A percentile compares a stretch with the other conserved stretches of the same genome.
Conservation (phyloP, 2,888 invertebrate genomes). For the Limenitis camilla region DNA sequence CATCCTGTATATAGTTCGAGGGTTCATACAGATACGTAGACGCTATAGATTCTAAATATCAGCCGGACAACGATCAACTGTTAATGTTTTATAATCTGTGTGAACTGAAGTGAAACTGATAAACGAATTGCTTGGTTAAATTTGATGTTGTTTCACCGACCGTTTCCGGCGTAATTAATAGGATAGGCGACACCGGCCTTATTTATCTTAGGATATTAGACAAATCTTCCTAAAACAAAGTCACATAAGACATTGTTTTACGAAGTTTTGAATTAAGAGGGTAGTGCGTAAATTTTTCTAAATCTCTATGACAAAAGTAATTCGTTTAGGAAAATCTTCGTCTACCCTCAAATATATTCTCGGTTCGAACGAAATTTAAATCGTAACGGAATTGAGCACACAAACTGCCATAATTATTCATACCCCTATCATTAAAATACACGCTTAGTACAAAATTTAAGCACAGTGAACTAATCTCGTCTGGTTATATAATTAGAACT, state of each 20-base stretch:
- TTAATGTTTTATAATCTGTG: slow-evolving; percentile 1
- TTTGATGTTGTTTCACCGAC: slow-evolving; percentile 9
- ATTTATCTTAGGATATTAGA: slow-evolving; percentile 43
- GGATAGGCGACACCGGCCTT: slow-evolving; percentile 70
- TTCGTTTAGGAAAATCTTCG: too few relatives aligned
- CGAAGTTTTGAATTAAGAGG: slow-evolving; percentile 22
- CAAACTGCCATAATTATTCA: slow-evolving; percentile 57
- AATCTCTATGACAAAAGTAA: too few relatives aligned
- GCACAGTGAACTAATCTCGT: not conserved
- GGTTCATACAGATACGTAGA: slow-evolving; percentile 8
- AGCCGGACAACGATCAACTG: slow-evolving; percentile 1
- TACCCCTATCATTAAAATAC: slow-evolving; percentile 9
- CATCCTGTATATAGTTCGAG: slow-evolving; percentile 55
- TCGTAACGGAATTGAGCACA: slow-evolving; percentile 66
- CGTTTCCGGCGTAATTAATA: slow-evolving; percentile 39
- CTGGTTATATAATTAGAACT: too few relatives aligned
- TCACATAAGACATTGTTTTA: slow-evolving; percentile 21
- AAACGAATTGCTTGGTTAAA: not conserved
- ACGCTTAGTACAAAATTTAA: slow-evolving; percentile 2
- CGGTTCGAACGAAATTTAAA: slow-evolving; percentile 36
- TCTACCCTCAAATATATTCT: slow-evolving; percentile 15
- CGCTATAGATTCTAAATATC: not conserved
- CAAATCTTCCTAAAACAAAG: not conserved
- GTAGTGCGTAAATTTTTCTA: too few relatives aligned
- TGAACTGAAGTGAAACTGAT: slow-evolving; percentile 4